Base-by-base conservation (phyloP, 2,888 invertebrate genomes). In the Thecophora atra region DNA sequence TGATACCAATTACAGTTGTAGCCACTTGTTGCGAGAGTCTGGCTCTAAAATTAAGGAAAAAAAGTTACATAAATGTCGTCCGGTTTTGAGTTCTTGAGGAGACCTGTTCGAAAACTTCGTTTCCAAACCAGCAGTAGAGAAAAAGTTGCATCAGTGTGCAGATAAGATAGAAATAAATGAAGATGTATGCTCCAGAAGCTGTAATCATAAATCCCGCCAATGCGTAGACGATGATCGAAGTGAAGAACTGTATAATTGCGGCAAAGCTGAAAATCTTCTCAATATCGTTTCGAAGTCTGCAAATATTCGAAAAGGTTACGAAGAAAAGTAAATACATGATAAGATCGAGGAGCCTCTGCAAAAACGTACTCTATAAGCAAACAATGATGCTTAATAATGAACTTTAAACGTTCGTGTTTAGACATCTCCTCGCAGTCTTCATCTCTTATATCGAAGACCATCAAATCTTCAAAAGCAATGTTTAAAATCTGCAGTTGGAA, bases 41-140 rank as follows among this genome's bases (percentile, higher is more conserved):
- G 80, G 65, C 81, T 83, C 82, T 82, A 69, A 4, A 76, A 62
- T 51, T 19, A n/a, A 52, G 19, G 44, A 71, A n/a, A n/a, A n/a
- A n/a, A n/a, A n/a, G n/a, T n/a, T n/a, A n/a, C n/a, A n/a, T n/a
- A n/a, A n/a, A n/a, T n/a, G n/a, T n/a, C n/a, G n/a, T n/a, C n/a
- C n/a, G n/a, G n/a, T n/a, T n/a, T n/a, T n/a, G n/a, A n/a, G n/a
- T n/a, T n/a, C n/a, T n/a, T n/a, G n/a, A n/a, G n/a, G n/a, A n/a
- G 70, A 80, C 81, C 79, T 81, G 80, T 19, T 80, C 81, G 37
- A 77, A 78, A 1, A 81, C 80, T 65, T 82, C 80, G 70, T 81
- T 83, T 19, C 81, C 82, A 64, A 80, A 82, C 79, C 80, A 84
- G 63, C 82, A 84, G 44, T 81, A 82, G 2, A 80, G 28, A 8